Base-by-base conservation (phyloP, 35 echinoderm and acorn worm species). In the Patiria miniata region DNA sequence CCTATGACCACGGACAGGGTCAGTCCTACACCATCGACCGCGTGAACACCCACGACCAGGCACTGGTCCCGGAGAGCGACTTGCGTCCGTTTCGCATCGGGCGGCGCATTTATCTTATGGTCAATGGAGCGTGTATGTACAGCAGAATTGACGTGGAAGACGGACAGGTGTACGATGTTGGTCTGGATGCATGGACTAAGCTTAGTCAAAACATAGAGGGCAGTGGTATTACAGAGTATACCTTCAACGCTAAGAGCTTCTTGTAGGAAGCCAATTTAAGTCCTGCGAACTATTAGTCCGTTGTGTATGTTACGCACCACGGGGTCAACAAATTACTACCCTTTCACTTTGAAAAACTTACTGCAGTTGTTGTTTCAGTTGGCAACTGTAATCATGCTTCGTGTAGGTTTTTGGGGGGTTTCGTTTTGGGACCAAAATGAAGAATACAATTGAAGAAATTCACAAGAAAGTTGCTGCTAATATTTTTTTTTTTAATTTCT, bases 131-230 rank as follows among this genome's bases (percentile, higher is more conserved):
- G 21, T 68, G 81, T 3, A 32, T 77, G 57, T 40, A 84, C 77
- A 90, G 80, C 8, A 61, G 81, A 36, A 52, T 84, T 15, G 39
- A 30, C 21, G 81, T 83, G 4, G 32, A 3, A 34, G 38, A 40
- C 12, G 52, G 32, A 54, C 79, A 90, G 44, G 88, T 90, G 44
- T 90, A 84, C 34, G 81, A 90, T 78, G 81, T 84, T 10, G 81
- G 83, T 6, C 33, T 90, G 54, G 81, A 90, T 32, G 58, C 52
- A 0, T 90, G 88, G 88, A 78, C 51, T 76, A 77, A 40, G 37
- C 37, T 90, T 0, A 19, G 44, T 16, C 80, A 84, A 5, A 53
- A 38, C 12, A 90, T 73, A 69, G 81, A 83, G 40, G 88, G 88
- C 22, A 81, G 80, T 78, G 81, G 80, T 39, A 55, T 90, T 9